Percentiles rank a stretch among this genome's conserved stretches.
Conservation (phyloP, 2,113 vertebrate genomes). For the Thamnophis sirtalis region DNA sequence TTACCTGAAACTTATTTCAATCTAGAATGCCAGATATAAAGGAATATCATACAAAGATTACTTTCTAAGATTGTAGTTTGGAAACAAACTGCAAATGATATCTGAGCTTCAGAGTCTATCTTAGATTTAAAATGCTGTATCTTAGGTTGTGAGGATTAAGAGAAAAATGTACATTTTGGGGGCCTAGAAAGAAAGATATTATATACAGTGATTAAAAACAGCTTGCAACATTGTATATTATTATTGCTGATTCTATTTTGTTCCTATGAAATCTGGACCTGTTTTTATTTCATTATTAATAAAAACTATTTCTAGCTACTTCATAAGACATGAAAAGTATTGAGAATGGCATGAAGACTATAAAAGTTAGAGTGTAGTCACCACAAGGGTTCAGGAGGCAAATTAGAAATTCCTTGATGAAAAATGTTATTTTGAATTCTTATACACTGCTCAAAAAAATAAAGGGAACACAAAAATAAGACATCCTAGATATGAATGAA, state of each 20-base stretch:
- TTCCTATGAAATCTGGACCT: neutral
- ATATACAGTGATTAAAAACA: neutral
- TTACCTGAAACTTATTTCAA: neutral
- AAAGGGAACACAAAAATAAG: no score
- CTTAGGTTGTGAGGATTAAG: neutral
- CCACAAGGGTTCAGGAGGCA: neutral
- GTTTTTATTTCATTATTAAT: neutral
- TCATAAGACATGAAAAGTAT: neutral
- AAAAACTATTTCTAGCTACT: neutral
- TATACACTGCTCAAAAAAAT: no score
- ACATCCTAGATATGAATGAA: no score
- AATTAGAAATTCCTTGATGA: neutral
- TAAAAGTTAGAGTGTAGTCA: neutral
- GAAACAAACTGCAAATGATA: neutral
- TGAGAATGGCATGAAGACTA: neutral
- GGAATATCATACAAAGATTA: neutral
- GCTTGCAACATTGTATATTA: neutral
- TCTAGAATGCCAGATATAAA: neutral
- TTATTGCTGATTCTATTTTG: neutral
- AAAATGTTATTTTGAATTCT: neutral
- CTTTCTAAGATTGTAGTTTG: neutral
- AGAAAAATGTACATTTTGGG: neutral
- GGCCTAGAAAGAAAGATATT: neutral
- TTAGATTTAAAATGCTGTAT: neutral
- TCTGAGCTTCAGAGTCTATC: neutral